Evolutionary conservation across 2,888 invertebrate genomes (phyloP).

Genomic region (Philonicus albiceps): DNA sequence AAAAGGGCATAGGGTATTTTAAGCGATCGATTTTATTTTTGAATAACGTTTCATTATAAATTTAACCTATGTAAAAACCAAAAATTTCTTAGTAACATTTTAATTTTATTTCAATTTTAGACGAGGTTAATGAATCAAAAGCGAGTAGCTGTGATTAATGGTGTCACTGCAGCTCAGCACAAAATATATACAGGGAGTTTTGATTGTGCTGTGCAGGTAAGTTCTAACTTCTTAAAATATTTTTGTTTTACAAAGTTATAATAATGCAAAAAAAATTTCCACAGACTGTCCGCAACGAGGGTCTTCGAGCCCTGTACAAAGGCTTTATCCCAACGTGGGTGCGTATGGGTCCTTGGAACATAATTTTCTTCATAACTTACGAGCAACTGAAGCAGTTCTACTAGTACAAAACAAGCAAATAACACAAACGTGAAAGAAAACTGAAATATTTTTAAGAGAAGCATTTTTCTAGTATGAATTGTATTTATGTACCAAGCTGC

Average conservation of each 20-base stretch:
- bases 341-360: conserved; percentile 96
- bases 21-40: neutral
- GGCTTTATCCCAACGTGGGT: conserved; percentile 96
- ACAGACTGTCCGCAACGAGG: conserved; percentile 87
- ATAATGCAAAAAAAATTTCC: conserved; percentile 53
- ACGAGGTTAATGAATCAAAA: conserved; percentile 95
- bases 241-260: neutral
- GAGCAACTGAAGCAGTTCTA: conserved; percentile 85
- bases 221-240: neutral
- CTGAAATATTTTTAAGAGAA: neutral
- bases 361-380: conserved; percentile 93
- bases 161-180: conserved; percentile 58
- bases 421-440: neutral
- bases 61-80: neutral
- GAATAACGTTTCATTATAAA: neutral
- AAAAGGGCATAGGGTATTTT: too few relatives aligned
- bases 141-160: conserved; percentile 65
- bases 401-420: conserved; percentile 56
- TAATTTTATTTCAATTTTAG: conserved; percentile 65
- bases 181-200: conserved; percentile 81
- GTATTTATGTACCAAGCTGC: conserved; percentile 4
- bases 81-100: neutral
- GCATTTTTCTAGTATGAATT: neutral
- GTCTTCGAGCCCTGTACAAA: conserved; percentile 87
- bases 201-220: conserved; percentile 81